Evolutionary conservation across 2,113 vertebrate species (phyloP), one percentile per base, ranked within the genome.

Genomic region (Nyctereutes procyonoides): DNA sequence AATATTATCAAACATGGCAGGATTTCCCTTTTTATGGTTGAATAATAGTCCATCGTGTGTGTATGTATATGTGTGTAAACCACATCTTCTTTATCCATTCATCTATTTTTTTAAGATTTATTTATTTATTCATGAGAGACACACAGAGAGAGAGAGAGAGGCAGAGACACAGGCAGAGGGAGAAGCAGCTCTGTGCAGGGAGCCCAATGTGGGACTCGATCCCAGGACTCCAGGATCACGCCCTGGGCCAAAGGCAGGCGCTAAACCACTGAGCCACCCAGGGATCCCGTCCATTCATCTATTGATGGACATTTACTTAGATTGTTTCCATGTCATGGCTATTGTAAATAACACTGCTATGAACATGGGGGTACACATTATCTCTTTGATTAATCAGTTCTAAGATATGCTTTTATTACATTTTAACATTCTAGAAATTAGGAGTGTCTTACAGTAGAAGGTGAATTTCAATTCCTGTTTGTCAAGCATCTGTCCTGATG

Each of bases 21-120:
- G 24, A 79, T 90, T 90, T 90, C 74, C 58, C 35, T 90, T 77
- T 90, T 80, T 80, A 65, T 65, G 74, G 60, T 43, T 77, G 51
- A 30, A 63, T 90, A 20, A 13, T 90, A 90, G 62, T 80, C 58
- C 32, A 80, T 30, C 35, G 2, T 80, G 19, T 65, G 48, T 20
- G 55, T 71, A 11, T 71, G 55, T 71, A 11, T 71, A 24, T 69
- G 15, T 69, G 65, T 69, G 65, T 9, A 79, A 5, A 63, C 5
- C 32, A 53, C 8, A 53, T 51, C 60, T 53, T 80, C n/a, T 80
- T 80, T 80, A 38, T 22, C 24, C 53, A 80, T 35, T 55, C 60
- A 55, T 55, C 74, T 80, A 62, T 80, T 80, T 43, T 43, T 43
- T 43, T 43, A 43, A 43, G 43, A 43, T 43, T 43, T 43, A 43